Conservation (phyloP, 2,888 invertebrate genomes). For the Seira ritae region DNA sequence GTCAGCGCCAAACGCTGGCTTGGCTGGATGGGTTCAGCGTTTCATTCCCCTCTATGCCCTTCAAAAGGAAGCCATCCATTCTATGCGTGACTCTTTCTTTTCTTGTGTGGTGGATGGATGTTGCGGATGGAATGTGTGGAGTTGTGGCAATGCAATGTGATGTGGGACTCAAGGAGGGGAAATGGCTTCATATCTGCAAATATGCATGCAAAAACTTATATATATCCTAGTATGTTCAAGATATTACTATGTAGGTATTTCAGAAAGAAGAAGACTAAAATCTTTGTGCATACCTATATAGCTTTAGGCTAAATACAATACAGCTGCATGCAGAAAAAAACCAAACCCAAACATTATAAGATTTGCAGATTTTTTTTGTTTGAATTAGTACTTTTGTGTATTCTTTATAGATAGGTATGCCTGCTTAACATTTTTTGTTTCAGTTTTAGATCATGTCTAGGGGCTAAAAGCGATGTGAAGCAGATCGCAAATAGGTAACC, state of each 20-base stretch:
- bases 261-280: no score
- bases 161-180: neutral
- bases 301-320: conserved; percentile 32
- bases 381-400: no score
- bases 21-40: conserved; percentile 40
- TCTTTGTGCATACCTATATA: neutral
- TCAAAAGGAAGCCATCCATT: conserved; percentile 61
- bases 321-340: conserved; percentile 18
- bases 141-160: conserved; percentile 4
- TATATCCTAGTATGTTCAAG: no score
- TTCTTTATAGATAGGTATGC: no score
- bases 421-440: no score
- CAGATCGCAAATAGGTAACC: no score
- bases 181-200: neutral
- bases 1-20: conserved; percentile 43
- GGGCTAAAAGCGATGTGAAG: no score
- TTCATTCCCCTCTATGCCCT: conserved; percentile 59
- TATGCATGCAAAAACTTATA: no score
- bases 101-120: no score
- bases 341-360: conserved; percentile 15
- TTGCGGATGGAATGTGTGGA: conserved; percentile 10
- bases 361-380: conserved; percentile 37
- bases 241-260: no score
- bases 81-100: conserved; percentile 51
- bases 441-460: no score